Evolutionary conservation across 64 coral and sea anemone genomes (phyloP), one percentile per base, ranked within the genome.

Genomic region (Dendronephthya gigantea): DNA sequence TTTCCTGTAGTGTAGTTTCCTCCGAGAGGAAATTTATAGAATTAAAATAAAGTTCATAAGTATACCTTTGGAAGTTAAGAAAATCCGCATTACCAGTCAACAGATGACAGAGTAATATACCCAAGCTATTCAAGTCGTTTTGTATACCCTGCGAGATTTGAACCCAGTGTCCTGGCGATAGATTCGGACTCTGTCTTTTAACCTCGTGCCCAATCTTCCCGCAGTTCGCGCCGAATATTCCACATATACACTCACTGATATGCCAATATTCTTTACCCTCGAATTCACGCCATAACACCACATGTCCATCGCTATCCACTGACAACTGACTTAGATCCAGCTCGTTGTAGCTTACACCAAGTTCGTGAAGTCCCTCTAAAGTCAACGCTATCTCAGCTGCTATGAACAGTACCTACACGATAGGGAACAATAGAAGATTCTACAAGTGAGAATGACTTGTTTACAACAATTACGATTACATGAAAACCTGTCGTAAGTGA

Each of bases 251-350:
- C 47, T 97, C 94, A 0, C 48, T 39, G 31, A 84, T 68, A 69
- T 86, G 86, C 94, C 94, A 97, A 23, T 97, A 97, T 62, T 89
- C 83, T 25, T 91, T 93, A 12, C 94, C 94, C 37, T 89, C 90
- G 83, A 97, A 93, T 56, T 69, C 86, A 7, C 94, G 65, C 91
- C 91, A 97, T 36, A 97, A 34, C 22, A 90, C 52, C 22, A 91
- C 66, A 69, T 93, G 91, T 5, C 94, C 91, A 13, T 84, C 86
- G 25, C 43, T 37, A 87, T 97, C 91, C 10, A 93, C 34, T 14
- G 86, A 69, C 2, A 97, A 39, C 35, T 40, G 90, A 9, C 89
- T 89, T 39, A 97, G 82, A 74, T 65, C 88, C 31, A 97, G 91
- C 8, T 97, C 91, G 2, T 84, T 84, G 40, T 97, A 97, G 17